Percentiles rank a stretch among this genome's conserved stretches.
phyloP scores from a whole-genome alignment of 2,888 invertebrate genomes.

The Temnothorax unifasciatus region DNA sequence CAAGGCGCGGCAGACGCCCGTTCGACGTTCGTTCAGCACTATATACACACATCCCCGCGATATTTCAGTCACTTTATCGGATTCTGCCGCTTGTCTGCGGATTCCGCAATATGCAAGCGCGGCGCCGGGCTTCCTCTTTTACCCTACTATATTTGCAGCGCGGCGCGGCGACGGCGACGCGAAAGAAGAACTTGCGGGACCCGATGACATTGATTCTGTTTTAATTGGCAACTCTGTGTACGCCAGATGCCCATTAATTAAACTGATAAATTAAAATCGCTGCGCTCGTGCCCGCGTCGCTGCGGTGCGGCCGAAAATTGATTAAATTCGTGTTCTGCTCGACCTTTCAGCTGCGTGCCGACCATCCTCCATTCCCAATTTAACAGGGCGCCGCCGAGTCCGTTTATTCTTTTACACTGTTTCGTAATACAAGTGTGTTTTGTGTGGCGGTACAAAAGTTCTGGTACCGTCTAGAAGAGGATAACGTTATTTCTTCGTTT shows the following conservation, averaged over 20 bases:
- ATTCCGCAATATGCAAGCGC: conserved; percentile 25
- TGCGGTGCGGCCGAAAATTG: conserved; percentile 41
- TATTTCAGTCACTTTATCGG: conserved; percentile 47
- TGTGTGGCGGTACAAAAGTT: neutral
- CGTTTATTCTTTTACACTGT: neutral
- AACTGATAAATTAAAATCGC: conserved; percentile 52
- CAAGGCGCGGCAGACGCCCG: neutral
- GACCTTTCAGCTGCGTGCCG: conserved; percentile 19
- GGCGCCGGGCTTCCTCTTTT: neutral
- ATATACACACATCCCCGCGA: neutral
- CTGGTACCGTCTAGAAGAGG: neutral
- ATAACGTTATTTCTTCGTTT: neutral
- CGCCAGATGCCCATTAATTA: conserved; percentile 48
- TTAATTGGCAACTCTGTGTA: conserved; percentile 42
- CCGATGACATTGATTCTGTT: conserved; percentile 49
- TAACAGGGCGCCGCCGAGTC: conserved; percentile 22
- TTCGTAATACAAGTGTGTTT: neutral
- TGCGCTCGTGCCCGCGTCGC: neutral
- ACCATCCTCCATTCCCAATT: conserved; percentile 22
- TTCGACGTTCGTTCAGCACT: neutral
- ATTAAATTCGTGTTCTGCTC: conserved; percentile 39
- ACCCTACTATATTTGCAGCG: conserved; percentile 22
- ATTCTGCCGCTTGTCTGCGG: conserved; percentile 40
- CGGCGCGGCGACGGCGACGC: neutral
- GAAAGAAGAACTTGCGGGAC: conserved; percentile 32